phyloP scores from a whole-genome alignment of 2,888 invertebrate species.

The Dastarcus helophoroides region DNA sequence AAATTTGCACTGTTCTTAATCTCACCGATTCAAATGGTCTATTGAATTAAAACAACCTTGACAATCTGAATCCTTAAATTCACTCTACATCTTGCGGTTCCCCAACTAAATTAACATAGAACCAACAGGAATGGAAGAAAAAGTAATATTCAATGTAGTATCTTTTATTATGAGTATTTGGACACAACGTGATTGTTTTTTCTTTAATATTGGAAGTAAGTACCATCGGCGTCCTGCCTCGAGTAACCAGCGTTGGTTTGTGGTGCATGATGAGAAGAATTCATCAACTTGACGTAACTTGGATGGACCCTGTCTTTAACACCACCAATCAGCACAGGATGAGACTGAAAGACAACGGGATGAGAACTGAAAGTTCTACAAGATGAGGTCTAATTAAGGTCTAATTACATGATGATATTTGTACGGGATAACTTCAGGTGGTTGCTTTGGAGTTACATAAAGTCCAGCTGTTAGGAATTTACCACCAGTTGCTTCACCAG shows the following conservation, averaged over 20 bases:
- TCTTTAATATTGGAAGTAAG: slow-evolving; percentile 53
- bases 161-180: too few species aligned
- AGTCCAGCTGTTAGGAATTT: slow-evolving; percentile 7
- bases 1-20: too few species aligned
- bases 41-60: too few species aligned
- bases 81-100: too few species aligned
- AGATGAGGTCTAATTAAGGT: background rate
- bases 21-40: too few species aligned
- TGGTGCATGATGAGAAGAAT: slow-evolving; percentile 69
- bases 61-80: too few species aligned
- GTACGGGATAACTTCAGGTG: slow-evolving; percentile 11
- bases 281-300: slow-evolving; percentile 64
- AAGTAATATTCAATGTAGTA: too few species aligned
- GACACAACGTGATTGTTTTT: background rate
- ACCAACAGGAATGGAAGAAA: too few species aligned
- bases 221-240: slow-evolving; percentile 64
- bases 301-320: slow-evolving; percentile 52
- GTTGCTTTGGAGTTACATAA: background rate
- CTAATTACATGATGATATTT: slow-evolving; percentile 26
- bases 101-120: too few species aligned
- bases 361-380: background rate
- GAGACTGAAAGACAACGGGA: slow-evolving; percentile 34
- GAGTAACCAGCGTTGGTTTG: slow-evolving; percentile 74
- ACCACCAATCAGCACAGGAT: slow-evolving; percentile 51
- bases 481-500: slow-evolving; percentile 7